Conservation (phyloP, 2,888 invertebrate genomes). For the Ectemnius cavifrons region DNA sequence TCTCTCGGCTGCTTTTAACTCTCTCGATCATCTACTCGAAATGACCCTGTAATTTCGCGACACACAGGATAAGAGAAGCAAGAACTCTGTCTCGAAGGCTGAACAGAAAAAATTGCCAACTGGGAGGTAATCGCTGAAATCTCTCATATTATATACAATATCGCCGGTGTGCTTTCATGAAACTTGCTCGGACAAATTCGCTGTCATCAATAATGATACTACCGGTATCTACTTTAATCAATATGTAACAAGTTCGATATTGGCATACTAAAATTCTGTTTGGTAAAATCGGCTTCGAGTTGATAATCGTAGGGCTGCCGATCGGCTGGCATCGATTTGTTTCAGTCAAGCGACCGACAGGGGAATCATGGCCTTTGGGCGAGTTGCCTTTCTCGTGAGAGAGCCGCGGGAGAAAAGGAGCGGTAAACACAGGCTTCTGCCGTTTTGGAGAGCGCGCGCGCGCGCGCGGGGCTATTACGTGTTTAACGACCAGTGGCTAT, state of each 20-base stretch:
- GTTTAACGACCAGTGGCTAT: conserved; percentile 32
- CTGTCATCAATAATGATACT: too few relatives aligned
- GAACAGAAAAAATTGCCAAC: too few relatives aligned
- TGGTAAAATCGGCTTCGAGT: neutral
- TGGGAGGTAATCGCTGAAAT: too few relatives aligned
- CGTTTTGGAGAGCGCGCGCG: conserved; percentile 1
- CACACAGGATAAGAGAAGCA: conserved; percentile 11
- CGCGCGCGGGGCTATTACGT: conserved; percentile 41
- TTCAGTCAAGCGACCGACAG: neutral
- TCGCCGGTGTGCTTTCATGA: too few relatives aligned
- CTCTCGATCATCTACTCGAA: conserved; percentile 23
- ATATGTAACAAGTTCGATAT: too few relatives aligned
- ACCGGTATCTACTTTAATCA: too few relatives aligned
- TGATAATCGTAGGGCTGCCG: neutral
- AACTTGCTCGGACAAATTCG: too few relatives aligned
- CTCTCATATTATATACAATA: too few relatives aligned
- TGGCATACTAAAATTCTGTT: neutral
- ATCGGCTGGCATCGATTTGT: neutral
- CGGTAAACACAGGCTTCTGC: conserved; percentile 49
- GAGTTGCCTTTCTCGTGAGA: conserved; percentile 21
- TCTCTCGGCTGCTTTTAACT: conserved; percentile 6
- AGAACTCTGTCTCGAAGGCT: neutral
- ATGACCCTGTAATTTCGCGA: conserved; percentile 42
- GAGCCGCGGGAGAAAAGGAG: conserved; percentile 16
- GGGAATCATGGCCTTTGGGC: neutral